These are phyloP conservation scores for Drosophila mayri DNA, from an alignment of 1,140 invertebrate genomes.

Conservation along the genomic window DNA sequence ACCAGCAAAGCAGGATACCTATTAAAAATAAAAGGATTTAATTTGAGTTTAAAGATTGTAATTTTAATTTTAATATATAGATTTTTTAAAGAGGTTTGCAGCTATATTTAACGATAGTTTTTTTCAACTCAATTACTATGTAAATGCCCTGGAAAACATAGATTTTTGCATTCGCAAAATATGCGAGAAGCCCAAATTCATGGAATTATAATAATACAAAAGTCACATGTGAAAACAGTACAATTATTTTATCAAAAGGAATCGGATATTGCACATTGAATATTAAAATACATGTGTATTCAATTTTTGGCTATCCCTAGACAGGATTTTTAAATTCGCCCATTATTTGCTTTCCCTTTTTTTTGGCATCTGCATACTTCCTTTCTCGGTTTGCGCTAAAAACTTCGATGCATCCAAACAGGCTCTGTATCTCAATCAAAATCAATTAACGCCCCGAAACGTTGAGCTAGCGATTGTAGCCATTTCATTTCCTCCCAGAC, in stretches of 20 bases:
- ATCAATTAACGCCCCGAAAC: conserved; percentile 60
- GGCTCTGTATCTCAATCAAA: conserved; percentile 52
- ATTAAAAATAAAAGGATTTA: too few relatives aligned
- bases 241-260: not conserved
- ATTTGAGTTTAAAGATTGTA: not conserved
- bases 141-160: too few relatives aligned
- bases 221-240: too few relatives aligned
- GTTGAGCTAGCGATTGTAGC: conserved; percentile 57
- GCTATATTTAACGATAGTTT: too few relatives aligned
- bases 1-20: not conserved
- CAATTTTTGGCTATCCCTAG: not conserved
- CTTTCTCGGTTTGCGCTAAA: conserved; percentile 19
- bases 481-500: conserved; percentile 52
- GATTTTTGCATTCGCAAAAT: too few relatives aligned
- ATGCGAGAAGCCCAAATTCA: too few relatives aligned
- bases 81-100: too few relatives aligned
- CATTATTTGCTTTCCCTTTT: conserved; percentile 4
- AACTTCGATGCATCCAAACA: conserved; percentile 18
- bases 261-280: too few relatives aligned
- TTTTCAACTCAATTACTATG: too few relatives aligned
- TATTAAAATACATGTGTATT: not conserved
- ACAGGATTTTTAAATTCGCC: not conserved
- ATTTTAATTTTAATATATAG: too few relatives aligned
- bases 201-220: too few relatives aligned
- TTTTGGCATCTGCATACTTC: not conserved